Conservation (phyloP, 1,140 invertebrate genomes). For the Dendroctonus valens region DNA sequence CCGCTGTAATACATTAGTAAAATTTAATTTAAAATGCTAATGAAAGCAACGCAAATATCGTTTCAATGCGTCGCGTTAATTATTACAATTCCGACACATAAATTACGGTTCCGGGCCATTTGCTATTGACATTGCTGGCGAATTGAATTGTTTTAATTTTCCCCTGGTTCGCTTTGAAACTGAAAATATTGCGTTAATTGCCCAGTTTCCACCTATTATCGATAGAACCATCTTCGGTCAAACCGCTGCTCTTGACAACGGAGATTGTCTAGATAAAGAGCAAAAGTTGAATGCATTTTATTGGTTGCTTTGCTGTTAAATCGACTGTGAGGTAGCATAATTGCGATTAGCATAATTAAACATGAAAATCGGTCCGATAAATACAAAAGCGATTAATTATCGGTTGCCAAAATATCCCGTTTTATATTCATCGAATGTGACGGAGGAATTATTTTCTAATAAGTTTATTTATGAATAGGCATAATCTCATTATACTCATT, state of each 20-base stretch:
- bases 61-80: constrained; percentile 17
- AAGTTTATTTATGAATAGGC: constrained; percentile 29
- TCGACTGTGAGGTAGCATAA: background rate
- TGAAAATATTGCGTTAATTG: too few species aligned
- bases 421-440: constrained; percentile 16
- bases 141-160: constrained; percentile 8
- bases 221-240: too few species aligned
- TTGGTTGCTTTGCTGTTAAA: too few species aligned
- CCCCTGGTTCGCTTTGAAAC: background rate
- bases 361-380: constrained; percentile 3
- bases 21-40: constrained; percentile 20
- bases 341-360: constrained; percentile 1
- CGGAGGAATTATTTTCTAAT: constrained; percentile 25
- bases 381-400: constrained; percentile 14
- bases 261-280: too few species aligned
- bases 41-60: constrained; percentile 16
- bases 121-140: constrained; percentile 12
- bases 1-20: constrained; percentile 18
- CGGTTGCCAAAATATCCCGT: constrained; percentile 12
- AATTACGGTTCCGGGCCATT: constrained; percentile 6
- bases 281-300: too few species aligned
- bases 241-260: too few species aligned
- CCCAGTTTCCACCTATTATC: too few species aligned
- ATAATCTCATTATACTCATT: constrained; percentile 29
- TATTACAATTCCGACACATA: constrained; percentile 20